Base-by-base conservation (phyloP, 2,888 invertebrate genomes). In the Mellilla xanthometata region DNA sequence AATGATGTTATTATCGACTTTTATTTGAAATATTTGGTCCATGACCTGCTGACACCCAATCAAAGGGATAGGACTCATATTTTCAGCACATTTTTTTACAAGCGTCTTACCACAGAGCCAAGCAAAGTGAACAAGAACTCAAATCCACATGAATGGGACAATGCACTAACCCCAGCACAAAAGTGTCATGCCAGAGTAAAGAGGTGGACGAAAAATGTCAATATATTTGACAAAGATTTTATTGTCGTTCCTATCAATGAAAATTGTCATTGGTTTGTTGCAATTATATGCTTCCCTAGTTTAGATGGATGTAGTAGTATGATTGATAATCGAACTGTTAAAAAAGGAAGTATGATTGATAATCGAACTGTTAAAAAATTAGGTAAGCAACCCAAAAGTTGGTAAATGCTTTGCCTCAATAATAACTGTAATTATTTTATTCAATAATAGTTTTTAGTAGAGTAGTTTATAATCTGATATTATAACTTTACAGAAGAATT, bases 1-100 rank as follows among this genome's bases (percentile, higher is more conserved):
- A 99, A 99, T 81, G 99, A 99, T 88, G 97, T 97, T 58, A 98
- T 99, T 44, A 97, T 99, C 62, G 99, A 99, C 79, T 99, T 99
- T 86, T 99, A 98, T 90, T 90, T 99, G 53, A 96, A 96, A 91
- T 94, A 95, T 82, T 96, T 96, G 90, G 86, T 97, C 54, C 93
- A 95, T 52, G 94, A 96, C 67, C 87, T 94, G 32, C 77, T 97
- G 47, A 93, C 93, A 5, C 90, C 91, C 51, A 92, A 90, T 40
- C 94, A 95, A 75, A 93, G 94, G 63, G 92, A 93, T 50, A 93
- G 95, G 69, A 97, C 97, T 23, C 97, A 98, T 77, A 94, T 99
- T 19, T 99, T 99, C 85, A 98, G 97, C 74, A 96, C 98, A 13
- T 99, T 98, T 87, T 99, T 99, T 83, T 99, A 98, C 78, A 97